Percentiles rank a stretch among this genome's conserved stretches.
phyloP scores from a whole-genome alignment of 2,797 vertebrate genomes.

The Gallirallus australis region DNA sequence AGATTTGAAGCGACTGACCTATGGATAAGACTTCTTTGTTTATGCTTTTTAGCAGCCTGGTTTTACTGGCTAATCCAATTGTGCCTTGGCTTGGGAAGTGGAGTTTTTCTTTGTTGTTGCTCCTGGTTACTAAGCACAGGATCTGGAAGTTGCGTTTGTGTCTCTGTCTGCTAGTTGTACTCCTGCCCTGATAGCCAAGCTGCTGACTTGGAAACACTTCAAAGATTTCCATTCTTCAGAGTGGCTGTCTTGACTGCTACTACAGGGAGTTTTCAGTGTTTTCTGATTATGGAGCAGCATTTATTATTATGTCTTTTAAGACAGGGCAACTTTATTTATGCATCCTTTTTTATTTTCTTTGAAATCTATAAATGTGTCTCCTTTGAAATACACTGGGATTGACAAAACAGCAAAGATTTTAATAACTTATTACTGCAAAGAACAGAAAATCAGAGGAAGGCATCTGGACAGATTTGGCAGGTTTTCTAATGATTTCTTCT shows the following conservation, averaged over 20 bases:
- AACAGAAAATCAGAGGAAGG: constrained; percentile 22
- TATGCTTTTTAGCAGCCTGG: not conserved
- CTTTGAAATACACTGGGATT: not conserved
- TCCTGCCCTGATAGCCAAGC: constrained; percentile 47
- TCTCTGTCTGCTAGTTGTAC: constrained; percentile 38
- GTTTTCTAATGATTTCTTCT: not conserved
- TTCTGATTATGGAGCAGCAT: not conserved
- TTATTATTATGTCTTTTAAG: not conserved
- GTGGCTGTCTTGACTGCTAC: constrained; percentile 3
- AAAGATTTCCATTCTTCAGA: constrained; percentile 44
- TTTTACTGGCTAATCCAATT: constrained; percentile 37
- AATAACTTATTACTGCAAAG: not conserved
- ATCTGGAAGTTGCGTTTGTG: constrained; percentile 39
- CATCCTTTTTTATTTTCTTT: not conserved
- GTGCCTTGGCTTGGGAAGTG: constrained; percentile 21
- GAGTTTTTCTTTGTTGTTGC: constrained; percentile 23
- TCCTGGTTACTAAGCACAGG: constrained; percentile 26
- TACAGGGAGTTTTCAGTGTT: not conserved
- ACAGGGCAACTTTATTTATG: not conserved
- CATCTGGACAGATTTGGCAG: constrained; percentile 36
- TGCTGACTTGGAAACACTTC: constrained; percentile 55
- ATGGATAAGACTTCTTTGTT: not conserved
- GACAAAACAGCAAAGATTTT: not conserved
- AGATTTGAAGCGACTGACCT: not conserved
- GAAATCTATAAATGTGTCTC: not conserved